phyloP scores from a whole-genome alignment of 2,888 invertebrate genomes.

The Hypolimnas misippus region DNA sequence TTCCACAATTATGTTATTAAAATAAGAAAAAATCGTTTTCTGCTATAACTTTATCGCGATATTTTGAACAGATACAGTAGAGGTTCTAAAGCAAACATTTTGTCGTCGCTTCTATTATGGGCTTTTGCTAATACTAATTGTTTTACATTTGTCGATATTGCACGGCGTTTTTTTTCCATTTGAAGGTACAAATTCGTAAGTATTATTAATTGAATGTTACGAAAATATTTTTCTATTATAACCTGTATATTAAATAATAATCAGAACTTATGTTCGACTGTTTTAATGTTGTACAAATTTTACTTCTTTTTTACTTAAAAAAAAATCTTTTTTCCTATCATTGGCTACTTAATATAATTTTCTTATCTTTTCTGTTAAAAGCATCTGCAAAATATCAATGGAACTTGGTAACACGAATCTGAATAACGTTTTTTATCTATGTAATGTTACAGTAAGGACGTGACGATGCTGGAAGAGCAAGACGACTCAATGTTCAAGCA shows the following conservation, averaged over 20 bases:
- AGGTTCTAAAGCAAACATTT: constrained; percentile 43
- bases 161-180: constrained; percentile 8
- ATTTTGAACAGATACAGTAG: too few relatives aligned
- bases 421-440: neutral
- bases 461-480: constrained; percentile 79
- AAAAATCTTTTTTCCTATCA: neutral
- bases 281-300: constrained; percentile 8
- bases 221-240: neutral
- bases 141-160: constrained; percentile 13
- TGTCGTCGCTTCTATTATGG: constrained; percentile 64
- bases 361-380: neutral
- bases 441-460: constrained; percentile 71
- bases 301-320: neutral
- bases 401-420: neutral
- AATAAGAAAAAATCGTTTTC: too few relatives aligned
- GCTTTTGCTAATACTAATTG: constrained; percentile 26
- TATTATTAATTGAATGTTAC: neutral
- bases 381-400: neutral
- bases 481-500: constrained; percentile 84
- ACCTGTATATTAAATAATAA: neutral
- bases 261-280: neutral
- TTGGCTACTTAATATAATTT: neutral
- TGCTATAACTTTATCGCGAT: too few relatives aligned
- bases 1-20: too few relatives aligned
- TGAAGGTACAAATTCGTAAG: constrained; percentile 6